These are phyloP conservation scores for Eilema griseolum DNA, from an alignment of 2,888 invertebrate species.

Conservation along the genomic window DNA sequence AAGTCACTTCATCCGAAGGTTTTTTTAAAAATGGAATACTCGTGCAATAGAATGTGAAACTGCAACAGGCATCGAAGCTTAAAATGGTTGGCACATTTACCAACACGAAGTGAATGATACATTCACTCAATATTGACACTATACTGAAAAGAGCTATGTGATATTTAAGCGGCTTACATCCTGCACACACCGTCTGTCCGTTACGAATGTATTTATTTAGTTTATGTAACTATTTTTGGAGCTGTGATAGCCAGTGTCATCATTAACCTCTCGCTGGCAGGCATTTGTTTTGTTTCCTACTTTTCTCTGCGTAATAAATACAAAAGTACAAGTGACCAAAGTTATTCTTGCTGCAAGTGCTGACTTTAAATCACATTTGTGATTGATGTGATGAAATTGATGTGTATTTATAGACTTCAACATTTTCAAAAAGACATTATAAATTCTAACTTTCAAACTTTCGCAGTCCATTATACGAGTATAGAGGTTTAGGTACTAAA, in stretches of 20 bases:
- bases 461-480: too few species aligned
- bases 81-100: constrained; percentile 32
- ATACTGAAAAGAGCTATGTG: constrained; percentile 27
- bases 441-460: too few species aligned
- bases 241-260: not conserved
- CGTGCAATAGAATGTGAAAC: constrained; percentile 14
- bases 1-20: not conserved
- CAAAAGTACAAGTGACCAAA: not conserved
- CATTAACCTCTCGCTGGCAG: not conserved
- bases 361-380: not conserved
- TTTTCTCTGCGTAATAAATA: not conserved
- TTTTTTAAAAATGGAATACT: not conserved
- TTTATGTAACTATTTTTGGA: not conserved
- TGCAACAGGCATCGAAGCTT: constrained; percentile 19
- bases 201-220: not conserved
- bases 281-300: not conserved
- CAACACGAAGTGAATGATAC: constrained; percentile 27
- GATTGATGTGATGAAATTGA: too few species aligned
- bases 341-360: not conserved
- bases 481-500: too few species aligned
- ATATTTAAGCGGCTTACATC: constrained; percentile 27
- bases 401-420: too few species aligned
- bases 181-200: constrained; percentile 13
- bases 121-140: constrained; percentile 43
- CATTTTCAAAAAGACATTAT: too few species aligned